Base-by-base conservation (phyloP, 2,113 vertebrate genomes). In the Dolichallabes microphthalmus region DNA sequence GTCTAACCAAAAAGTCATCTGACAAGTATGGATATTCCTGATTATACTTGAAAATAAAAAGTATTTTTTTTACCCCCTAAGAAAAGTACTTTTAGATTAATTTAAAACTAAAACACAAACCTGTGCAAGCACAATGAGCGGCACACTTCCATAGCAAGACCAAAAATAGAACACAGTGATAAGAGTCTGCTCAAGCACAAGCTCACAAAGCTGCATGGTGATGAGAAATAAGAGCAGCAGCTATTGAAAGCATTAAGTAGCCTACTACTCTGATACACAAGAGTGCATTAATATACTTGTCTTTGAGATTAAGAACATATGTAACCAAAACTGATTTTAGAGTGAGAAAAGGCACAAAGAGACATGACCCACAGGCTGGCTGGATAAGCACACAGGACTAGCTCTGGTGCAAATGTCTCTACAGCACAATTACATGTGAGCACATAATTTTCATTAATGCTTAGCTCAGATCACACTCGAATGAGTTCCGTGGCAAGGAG, bases 1-100 rank as follows among this genome's bases (percentile, higher is more conserved):
- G 94, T 94, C 94, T 93, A 90, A 93, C 91, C 89, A 92, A 93
- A 89, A 80, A 94, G 93, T 91, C 93, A 94, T 91, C 90, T 90
- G 88, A 93, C 90, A 89, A 87, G 87, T 91, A 92, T 83, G 27
- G 15, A 93, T 88, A 89, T 90, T 82, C 88, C 61, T 88, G 87
- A 84, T 90, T 91, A 81, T 39, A 39, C 8, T 39, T 35, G 32
- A 13, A 94, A 93, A 93, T 94, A 93, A 94, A 93, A 93, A 93
- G 90, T 92, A 88, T 92, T 91, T 88, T 92, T 88, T 92, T 91
- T 85, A 82, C 75, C 82, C 89, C 91, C 91, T 88, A 87, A 87
- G 55, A 89, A 92, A 93, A 86, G 82, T 90, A 90, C 86, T 87
- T 85, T 83, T 88, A 83, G 79, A 74, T 68, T 1, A 84, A 74